Conservation (phyloP, 2,888 invertebrate genomes). For the Cataglyphis albicans region DNA sequence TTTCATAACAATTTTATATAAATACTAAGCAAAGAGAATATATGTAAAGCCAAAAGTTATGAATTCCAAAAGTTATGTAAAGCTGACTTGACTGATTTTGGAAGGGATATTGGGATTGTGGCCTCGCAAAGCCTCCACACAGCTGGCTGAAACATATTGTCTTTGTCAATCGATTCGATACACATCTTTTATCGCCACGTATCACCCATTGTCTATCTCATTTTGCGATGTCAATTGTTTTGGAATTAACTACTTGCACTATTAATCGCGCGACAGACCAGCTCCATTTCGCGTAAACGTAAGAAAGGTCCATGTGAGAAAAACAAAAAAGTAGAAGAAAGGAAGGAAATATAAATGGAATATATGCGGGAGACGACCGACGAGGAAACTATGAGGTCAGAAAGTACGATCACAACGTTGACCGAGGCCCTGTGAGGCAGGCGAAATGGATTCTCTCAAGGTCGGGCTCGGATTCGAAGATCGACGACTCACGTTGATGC, state of each 20-base stretch:
- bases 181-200: slow-evolving; percentile 44
- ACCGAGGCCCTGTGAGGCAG: slow-evolving; percentile 84
- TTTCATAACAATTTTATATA: slow-evolving; percentile 77
- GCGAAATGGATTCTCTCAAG: slow-evolving; percentile 79
- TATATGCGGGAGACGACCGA: slow-evolving; percentile 25
- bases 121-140: slow-evolving; percentile 85
- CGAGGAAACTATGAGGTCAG: slow-evolving; percentile 33
- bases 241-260: slow-evolving; percentile 42
- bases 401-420: slow-evolving; percentile 71
- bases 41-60: slow-evolving; percentile 6
- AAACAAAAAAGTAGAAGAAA: slow-evolving; percentile 16
- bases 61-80: slow-evolving; percentile 61
- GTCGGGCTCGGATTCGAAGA: slow-evolving; percentile 81
- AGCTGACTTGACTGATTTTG: slow-evolving; percentile 76
- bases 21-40: slow-evolving; percentile 7
- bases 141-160: slow-evolving; percentile 84
- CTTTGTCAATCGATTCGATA: slow-evolving; percentile 73
- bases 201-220: slow-evolving; percentile 37
- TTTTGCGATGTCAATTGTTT: slow-evolving; percentile 43
- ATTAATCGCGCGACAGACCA: slow-evolving; percentile 51
- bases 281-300: slow-evolving; percentile 47
- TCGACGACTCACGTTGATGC: slow-evolving; percentile 93
- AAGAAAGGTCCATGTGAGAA: slow-evolving; percentile 30
- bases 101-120: slow-evolving; percentile 76
- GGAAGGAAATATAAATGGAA: background rate